phyloP scores from a whole-genome alignment of 64 coral and sea anemone species.

The Astreopora myriophthalma region DNA sequence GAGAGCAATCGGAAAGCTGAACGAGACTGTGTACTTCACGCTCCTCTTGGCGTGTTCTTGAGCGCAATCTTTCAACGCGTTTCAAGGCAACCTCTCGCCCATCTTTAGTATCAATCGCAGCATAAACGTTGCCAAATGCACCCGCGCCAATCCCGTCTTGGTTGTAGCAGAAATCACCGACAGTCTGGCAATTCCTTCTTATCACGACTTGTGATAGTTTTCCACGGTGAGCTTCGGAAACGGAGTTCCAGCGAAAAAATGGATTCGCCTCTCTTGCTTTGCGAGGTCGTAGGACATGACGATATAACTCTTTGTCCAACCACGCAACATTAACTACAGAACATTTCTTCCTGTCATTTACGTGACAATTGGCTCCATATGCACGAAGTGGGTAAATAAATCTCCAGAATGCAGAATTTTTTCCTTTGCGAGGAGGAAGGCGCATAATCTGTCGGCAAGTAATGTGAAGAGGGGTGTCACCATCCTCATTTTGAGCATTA shows the following conservation, averaged over 20 bases:
- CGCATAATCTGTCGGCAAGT: not conserved
- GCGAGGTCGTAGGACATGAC: not conserved
- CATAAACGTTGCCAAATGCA: constrained; percentile 5
- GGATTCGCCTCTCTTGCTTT: not conserved
- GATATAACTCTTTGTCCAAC: not conserved
- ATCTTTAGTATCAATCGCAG: not conserved
- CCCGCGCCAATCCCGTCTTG: not conserved
- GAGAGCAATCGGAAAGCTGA: constrained; percentile 34
- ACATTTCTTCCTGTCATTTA: not conserved
- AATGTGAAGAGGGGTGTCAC: constrained; percentile 55
- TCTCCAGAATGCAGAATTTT: not conserved
- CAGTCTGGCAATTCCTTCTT: not conserved
- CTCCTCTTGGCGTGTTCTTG: not conserved
- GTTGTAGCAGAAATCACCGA: not conserved
- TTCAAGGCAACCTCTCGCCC: constrained; percentile 31
- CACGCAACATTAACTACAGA: not conserved
- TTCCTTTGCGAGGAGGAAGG: not conserved
- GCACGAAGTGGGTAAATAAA: not conserved
- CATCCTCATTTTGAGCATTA: constrained; percentile 7
- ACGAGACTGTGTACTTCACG: not conserved
- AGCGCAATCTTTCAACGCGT: not conserved
- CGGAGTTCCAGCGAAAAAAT: not conserved
- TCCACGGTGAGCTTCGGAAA: not conserved
- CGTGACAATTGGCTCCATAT: not conserved
- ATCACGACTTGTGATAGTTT: not conserved